These are phyloP conservation scores for Chrysomela aeneicollis DNA, from an alignment of 2,888 invertebrate genomes.

Conservation along the genomic window DNA sequence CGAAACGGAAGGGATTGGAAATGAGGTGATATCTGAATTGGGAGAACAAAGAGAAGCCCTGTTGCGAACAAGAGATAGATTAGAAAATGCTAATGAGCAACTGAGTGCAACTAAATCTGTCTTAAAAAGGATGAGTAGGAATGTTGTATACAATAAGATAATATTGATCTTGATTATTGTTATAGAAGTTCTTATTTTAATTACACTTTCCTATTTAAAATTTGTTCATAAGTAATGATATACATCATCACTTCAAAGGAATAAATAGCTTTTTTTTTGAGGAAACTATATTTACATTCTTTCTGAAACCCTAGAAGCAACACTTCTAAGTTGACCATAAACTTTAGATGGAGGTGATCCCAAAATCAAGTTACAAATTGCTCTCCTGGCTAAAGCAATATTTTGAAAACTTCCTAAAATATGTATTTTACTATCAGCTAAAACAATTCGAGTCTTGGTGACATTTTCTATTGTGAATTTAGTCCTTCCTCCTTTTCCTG, in stretches of 20 bases:
- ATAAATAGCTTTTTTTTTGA: constrained; percentile 27
- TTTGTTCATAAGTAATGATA: constrained; percentile 60
- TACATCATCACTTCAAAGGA: constrained; percentile 22
- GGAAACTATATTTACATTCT: constrained; percentile 67
- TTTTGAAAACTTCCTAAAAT: constrained; percentile 97
- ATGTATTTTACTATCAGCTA: constrained; percentile 96
- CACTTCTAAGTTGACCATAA: constrained; percentile 90
- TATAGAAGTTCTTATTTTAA: constrained; percentile 73
- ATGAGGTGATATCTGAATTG: constrained; percentile 78
- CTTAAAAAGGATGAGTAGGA: constrained; percentile 71
- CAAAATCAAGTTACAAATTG: constrained; percentile 95
- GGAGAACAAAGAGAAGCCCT: constrained; percentile 79
- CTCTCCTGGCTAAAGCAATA: constrained; percentile 91
- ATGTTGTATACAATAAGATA: constrained; percentile 79
- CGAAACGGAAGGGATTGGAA: constrained; percentile 83
- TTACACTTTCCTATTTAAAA: constrained; percentile 69
- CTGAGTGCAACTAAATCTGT: constrained; percentile 71
- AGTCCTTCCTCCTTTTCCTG: constrained; percentile 96
- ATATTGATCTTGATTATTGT: constrained; percentile 77
- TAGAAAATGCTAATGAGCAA: constrained; percentile 76
- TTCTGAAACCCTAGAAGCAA: constrained; percentile 84
- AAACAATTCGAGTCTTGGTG: constrained; percentile 96
- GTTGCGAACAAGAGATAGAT: constrained; percentile 69
- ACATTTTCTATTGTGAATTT: constrained; percentile 99
- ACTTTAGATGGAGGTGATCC: constrained; percentile 98